phyloP scores from a whole-genome alignment of 2,113 vertebrate genomes.

The Mustelus asterias region DNA sequence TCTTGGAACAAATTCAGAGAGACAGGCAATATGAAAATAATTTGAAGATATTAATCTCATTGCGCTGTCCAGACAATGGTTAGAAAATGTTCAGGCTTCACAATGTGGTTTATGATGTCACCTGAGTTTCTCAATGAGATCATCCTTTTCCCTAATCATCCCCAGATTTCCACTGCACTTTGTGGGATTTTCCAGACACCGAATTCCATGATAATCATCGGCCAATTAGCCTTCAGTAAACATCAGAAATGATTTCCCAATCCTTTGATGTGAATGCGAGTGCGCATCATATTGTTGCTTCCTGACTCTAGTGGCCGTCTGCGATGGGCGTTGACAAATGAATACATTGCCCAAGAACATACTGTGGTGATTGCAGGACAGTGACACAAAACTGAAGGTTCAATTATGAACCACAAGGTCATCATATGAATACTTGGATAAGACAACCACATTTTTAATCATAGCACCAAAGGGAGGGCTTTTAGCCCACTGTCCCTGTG shows the following conservation, averaged over 20 bases:
- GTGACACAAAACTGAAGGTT: not conserved
- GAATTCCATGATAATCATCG: not conserved
- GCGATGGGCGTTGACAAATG: not conserved
- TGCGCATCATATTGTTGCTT: not conserved
- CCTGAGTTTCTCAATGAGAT: not conserved
- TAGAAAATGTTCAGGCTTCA: not conserved
- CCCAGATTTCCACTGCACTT: conserved; percentile 13
- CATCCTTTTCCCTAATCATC: not conserved
- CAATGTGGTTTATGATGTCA: conserved; percentile 18
- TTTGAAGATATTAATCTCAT: not conserved
- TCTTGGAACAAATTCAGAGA: not conserved
- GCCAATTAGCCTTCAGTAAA: not conserved
- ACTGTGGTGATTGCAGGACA: not conserved
- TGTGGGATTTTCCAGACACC: not conserved
- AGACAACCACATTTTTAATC: not conserved
- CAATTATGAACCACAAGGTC: not conserved
- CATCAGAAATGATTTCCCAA: not conserved
- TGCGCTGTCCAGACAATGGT: not conserved
- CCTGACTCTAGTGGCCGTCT: not conserved
- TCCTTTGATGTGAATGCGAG: not conserved
- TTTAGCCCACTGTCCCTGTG: not conserved
- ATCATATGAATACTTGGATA: not conserved
- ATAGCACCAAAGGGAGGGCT: not conserved
- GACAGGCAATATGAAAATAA: not conserved
- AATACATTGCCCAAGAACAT: not conserved